Evolutionary conservation across 2,797 vertebrate species (phyloP).

Genomic region (Etheostoma nigrum): DNA sequence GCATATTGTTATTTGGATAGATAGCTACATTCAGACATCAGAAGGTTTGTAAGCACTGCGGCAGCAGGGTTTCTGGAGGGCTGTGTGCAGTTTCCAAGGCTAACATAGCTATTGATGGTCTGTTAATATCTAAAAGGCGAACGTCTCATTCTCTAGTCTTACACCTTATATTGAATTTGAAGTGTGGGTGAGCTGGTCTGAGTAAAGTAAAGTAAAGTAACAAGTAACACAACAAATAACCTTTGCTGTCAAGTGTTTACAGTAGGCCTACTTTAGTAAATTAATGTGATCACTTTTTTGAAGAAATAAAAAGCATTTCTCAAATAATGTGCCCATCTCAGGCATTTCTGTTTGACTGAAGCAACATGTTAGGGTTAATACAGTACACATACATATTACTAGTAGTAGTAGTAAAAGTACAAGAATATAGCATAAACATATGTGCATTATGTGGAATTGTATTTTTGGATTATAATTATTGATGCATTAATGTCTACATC

Average conservation of each 20-base stretch:
- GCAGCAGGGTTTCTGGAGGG: not conserved
- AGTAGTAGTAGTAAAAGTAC: not conserved
- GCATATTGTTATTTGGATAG: not conserved
- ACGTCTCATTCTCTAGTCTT: not conserved
- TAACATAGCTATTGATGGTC: not conserved
- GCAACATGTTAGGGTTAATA: not conserved
- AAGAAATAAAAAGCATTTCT: not conserved
- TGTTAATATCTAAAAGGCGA: not conserved
- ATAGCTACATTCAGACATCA: not conserved
- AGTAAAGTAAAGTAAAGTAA: not conserved
- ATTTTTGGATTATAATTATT: not conserved
- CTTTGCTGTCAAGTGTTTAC: not conserved
- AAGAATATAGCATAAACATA: not conserved
- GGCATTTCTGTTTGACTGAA: constrained; percentile 1
- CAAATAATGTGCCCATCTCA: not conserved
- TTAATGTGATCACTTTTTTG: not conserved
- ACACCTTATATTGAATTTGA: too few species aligned
- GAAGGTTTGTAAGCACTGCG: not conserved
- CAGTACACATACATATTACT: not conserved
- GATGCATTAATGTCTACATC: not conserved
- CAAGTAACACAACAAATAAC: not conserved
- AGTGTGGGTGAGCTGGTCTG: not conserved
- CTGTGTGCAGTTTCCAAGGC: not conserved
- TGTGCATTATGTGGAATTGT: not conserved
- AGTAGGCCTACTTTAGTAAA: not conserved